phyloP scores from a whole-genome alignment of 2,797 vertebrate species.

The Pyrocephalus nanus region DNA sequence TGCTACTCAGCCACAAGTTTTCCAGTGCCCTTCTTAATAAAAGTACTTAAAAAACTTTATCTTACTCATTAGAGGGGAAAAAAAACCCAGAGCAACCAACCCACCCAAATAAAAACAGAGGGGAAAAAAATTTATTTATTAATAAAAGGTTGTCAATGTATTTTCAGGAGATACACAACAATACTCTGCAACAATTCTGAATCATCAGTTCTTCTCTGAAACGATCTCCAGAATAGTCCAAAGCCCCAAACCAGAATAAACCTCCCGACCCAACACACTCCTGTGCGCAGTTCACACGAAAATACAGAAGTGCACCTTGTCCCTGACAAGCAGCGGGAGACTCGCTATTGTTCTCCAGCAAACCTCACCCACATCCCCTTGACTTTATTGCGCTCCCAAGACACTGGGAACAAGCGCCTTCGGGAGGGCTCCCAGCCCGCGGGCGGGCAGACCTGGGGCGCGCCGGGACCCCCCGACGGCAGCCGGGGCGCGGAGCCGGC shows the following conservation, averaged over 20 bases:
- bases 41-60: neutral
- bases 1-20: neutral
- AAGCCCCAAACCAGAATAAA: neutral
- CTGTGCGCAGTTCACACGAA: accelerated
- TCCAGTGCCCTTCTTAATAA: neutral
- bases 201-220: neutral
- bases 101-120: neutral
- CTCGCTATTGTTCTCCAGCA: neutral
- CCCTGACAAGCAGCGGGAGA: neutral
- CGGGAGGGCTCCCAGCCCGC: neutral
- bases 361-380: neutral
- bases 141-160: neutral
- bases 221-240: neutral
- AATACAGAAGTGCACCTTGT: neutral
- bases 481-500: neutral
- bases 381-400: accelerated
- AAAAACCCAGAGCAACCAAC: neutral
- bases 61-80: neutral
- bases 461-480: neutral
- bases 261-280: neutral
- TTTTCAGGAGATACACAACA: neutral
- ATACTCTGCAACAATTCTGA: neutral
- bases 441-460: neutral
- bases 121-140: neutral
- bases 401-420: neutral